Percentiles rank a stretch among this genome's conserved stretches.
phyloP scores from a whole-genome alignment of 2,797 vertebrate species.

The Pristis pectinata region DNA sequence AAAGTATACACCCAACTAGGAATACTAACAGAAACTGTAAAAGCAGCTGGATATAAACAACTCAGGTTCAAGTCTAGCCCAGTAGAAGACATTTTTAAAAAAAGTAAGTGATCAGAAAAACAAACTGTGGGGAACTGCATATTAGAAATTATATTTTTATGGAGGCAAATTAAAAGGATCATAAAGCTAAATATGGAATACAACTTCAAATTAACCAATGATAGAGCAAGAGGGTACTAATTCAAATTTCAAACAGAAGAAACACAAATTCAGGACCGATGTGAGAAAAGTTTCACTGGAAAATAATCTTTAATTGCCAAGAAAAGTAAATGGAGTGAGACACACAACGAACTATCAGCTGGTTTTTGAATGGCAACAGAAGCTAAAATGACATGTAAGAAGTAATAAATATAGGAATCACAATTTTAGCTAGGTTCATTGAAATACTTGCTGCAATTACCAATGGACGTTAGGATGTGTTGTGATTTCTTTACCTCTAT shows the following conservation, averaged over 20 bases:
- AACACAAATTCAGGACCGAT: neutral
- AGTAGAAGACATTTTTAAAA: too few species aligned
- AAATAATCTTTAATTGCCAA: neutral
- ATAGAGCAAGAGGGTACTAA: neutral
- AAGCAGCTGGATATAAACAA: neutral
- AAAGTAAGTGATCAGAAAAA: neutral
- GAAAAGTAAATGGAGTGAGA: neutral
- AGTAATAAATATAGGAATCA: neutral
- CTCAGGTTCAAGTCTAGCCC: neutral
- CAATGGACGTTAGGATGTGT: neutral
- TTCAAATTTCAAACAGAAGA: neutral
- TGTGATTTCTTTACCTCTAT: neutral
- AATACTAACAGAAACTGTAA: neutral
- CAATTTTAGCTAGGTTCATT: neutral
- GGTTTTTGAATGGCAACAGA: neutral
- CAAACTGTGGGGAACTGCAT: neutral
- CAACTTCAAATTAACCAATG: neutral
- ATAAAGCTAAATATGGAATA: neutral
- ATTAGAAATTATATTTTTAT: neutral
- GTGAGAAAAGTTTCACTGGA: neutral
- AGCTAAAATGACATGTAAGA: neutral
- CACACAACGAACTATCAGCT: too few species aligned
- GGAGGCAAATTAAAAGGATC: neutral
- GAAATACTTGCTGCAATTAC: neutral
- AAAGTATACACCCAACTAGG: neutral